These are phyloP conservation scores for Ephestia elutella DNA, from an alignment of 1,140 invertebrate genomes.

Conservation along the genomic window DNA sequence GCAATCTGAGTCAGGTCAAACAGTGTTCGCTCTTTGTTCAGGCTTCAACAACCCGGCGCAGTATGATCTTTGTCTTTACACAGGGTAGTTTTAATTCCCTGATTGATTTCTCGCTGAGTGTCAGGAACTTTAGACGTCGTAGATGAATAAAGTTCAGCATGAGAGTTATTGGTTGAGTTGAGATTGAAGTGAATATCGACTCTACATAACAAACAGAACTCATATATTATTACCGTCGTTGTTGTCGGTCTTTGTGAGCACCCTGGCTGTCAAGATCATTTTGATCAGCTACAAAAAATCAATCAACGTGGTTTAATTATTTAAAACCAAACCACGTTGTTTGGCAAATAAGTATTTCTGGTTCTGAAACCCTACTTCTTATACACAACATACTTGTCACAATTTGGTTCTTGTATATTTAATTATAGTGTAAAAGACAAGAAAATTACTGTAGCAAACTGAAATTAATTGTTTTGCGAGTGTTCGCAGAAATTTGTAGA, in stretches of 20 bases:
- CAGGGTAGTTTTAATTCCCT: constrained; percentile 7
- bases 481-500: too few relatives aligned
- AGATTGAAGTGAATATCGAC: neutral
- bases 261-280: too few relatives aligned
- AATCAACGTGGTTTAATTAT: too few relatives aligned
- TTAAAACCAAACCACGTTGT: too few relatives aligned
- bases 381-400: too few relatives aligned
- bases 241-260: too few relatives aligned
- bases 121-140: neutral
- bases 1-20: constrained; percentile 34
- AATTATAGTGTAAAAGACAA: neutral
- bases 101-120: constrained; percentile 2
- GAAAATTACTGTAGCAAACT: neutral
- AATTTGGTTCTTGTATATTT: neutral
- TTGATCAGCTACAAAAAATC: too few relatives aligned
- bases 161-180: neutral
- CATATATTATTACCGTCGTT: too few relatives aligned
- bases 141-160: neutral
- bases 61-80: constrained; percentile 21
- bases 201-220: neutral
- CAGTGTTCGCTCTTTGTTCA: constrained; percentile 28
- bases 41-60: constrained; percentile 18
- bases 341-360: too few relatives aligned
- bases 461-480: too few relatives aligned
- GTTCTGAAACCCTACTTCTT: too few relatives aligned